A percentile compares a stretch with the other conserved stretches of the same genome.
These are phyloP conservation scores for Ptilorrhoa leucosticta DNA, from an alignment of 2,113 vertebrate species.

Conservation along the genomic window DNA sequence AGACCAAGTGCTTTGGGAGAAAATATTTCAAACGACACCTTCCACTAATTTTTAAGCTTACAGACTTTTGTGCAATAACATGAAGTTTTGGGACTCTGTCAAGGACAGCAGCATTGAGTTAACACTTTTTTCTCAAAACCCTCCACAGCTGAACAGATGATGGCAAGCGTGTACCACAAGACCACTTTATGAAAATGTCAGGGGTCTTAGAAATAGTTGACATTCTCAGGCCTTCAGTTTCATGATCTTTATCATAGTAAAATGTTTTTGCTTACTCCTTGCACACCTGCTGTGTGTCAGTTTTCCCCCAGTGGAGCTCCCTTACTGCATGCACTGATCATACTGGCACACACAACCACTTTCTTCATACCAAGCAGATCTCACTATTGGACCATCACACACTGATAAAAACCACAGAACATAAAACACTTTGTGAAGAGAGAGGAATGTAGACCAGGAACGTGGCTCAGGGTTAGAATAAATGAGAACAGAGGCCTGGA, in stretches of 20 bases:
- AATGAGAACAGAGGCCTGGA: slow-evolving; percentile 15
- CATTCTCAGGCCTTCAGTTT: slow-evolving; percentile 56
- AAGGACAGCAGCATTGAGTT: neutral
- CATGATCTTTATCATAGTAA: slow-evolving; percentile 54
- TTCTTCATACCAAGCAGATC: neutral
- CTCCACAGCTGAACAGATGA: slow-evolving; percentile 26
- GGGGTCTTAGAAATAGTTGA: slow-evolving; percentile 35
- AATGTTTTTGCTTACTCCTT: slow-evolving; percentile 29
- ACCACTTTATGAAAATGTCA: neutral
- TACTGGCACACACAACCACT: neutral
- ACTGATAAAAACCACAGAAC: neutral
- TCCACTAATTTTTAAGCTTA: neutral
- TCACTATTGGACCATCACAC: neutral
- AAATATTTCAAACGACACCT: neutral
- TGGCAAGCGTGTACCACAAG: neutral
- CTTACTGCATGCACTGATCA: neutral
- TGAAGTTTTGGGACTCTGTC: neutral
- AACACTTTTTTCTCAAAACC: neutral
- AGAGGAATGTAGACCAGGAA: neutral
- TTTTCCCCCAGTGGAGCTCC: neutral
- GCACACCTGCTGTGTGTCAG: slow-evolving; percentile 62
- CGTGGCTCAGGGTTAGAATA: neutral
- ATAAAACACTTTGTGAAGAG: neutral
- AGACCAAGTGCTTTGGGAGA: neutral
- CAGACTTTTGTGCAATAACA: neutral